A percentile compares a stretch with the other conserved stretches of the same genome.
Evolutionary conservation across 2,113 vertebrate species (phyloP).

Genomic region (Brevimyrus niger): DNA sequence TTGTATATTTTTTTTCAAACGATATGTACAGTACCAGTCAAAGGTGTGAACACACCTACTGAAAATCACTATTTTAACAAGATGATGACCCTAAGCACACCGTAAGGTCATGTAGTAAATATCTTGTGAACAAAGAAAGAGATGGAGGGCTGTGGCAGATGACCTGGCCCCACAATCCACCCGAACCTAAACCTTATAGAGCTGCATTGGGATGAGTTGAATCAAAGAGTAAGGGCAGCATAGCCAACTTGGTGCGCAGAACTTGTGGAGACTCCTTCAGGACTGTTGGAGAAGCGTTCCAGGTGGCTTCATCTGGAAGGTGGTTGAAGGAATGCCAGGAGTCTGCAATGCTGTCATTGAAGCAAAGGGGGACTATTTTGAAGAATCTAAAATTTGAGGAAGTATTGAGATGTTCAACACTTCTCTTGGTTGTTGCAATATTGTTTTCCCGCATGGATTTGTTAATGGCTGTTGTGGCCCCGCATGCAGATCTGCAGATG

Average conservation of each 20-base stretch:
- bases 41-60: no score
- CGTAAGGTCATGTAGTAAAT: no score
- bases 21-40: no score
- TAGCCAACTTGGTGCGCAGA: no score
- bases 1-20: neutral
- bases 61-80: no score
- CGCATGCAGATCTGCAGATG: slow-evolving; percentile 75
- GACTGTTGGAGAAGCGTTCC: neutral
- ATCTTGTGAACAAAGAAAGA: neutral
- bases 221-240: no score
- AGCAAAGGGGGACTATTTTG: neutral
- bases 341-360: neutral
- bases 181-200: neutral
- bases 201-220: neutral
- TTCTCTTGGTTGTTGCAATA: neutral
- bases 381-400: neutral
- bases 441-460: neutral
- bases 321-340: neutral
- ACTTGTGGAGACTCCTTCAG: neutral
- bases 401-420: neutral
- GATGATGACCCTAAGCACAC: no score
- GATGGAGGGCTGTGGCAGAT: neutral
- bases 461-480: neutral
- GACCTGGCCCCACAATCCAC: neutral
- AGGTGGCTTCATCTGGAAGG: neutral